These are phyloP conservation scores for Ivindomyrus marchei DNA, from an alignment of 2,113 vertebrate species.

Conservation along the genomic window DNA sequence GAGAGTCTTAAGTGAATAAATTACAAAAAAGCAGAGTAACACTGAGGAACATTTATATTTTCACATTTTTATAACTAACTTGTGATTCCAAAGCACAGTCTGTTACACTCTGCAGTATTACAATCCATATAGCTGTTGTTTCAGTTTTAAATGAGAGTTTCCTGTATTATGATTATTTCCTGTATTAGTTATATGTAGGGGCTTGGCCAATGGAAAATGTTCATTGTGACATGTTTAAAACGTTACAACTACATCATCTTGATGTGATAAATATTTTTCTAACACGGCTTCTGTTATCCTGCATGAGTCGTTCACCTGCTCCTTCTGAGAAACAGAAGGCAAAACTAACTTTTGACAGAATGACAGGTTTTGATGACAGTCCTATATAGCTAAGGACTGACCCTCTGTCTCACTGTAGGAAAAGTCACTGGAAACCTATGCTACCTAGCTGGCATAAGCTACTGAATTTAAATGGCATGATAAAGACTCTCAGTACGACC, in stretches of 20 bases:
- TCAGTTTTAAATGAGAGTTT: neutral
- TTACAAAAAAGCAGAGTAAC: neutral
- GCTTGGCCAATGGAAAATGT: neutral
- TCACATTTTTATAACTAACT: neutral
- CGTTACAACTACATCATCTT: neutral
- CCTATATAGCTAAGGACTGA: neutral
- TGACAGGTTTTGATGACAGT: neutral
- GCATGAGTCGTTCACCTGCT: neutral
- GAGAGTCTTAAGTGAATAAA: neutral
- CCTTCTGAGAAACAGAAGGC: neutral
- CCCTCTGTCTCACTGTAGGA: neutral
- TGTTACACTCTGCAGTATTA: neutral
- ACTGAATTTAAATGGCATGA: neutral
- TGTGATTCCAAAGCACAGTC: neutral
- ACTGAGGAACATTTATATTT: neutral
- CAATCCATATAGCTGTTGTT: neutral
- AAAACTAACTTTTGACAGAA: neutral
- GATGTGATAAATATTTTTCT: neutral
- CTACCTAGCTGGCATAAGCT: neutral
- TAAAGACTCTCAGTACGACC: neutral
- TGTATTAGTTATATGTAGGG: neutral
- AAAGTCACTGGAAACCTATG: neutral
- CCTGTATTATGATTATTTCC: neutral
- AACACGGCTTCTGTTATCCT: neutral
- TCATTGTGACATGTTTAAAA: neutral